A percentile compares a stretch with the other conserved stretches of the same genome.
Conservation (phyloP, 2,888 invertebrate species). For the Cyclophora punctaria region DNA sequence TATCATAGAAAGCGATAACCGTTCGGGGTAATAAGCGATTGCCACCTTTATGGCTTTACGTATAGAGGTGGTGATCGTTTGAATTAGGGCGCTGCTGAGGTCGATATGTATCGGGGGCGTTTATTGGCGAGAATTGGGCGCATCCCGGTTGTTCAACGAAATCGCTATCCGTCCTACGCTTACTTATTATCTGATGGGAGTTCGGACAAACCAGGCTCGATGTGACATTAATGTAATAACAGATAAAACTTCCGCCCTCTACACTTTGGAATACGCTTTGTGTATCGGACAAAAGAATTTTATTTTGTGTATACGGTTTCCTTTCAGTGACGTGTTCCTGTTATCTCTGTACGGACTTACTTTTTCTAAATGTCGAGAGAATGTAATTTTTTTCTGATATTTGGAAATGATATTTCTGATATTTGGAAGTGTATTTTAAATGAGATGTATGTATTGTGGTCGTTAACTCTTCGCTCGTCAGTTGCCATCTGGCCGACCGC, state of each 20-base stretch:
- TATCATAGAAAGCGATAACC: slow-evolving; percentile 40
- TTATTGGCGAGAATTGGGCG: slow-evolving; percentile 73
- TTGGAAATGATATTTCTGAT: background rate
- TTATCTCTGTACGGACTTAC: background rate
- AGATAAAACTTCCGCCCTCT: slow-evolving; percentile 40
- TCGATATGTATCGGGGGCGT: slow-evolving; percentile 63
- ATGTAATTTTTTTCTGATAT: too few relatives aligned
- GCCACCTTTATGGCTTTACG: slow-evolving; percentile 39
- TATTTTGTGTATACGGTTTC: slow-evolving; percentile 19
- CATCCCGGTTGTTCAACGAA: slow-evolving; percentile 70
- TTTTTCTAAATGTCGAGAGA: background rate
- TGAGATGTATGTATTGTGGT: slow-evolving; percentile 8
- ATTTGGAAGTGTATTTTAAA: background rate
- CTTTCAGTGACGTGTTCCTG: slow-evolving; percentile 4
- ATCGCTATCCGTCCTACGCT: slow-evolving; percentile 67
- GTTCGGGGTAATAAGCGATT: slow-evolving; percentile 38
- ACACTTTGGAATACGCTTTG: slow-evolving; percentile 23
- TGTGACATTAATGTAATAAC: slow-evolving; percentile 47
- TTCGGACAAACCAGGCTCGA: slow-evolving; percentile 47
- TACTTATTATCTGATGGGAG: slow-evolving; percentile 56
- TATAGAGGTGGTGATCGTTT: slow-evolving; percentile 53
- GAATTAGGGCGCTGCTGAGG: slow-evolving; percentile 38
- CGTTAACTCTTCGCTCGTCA: slow-evolving; percentile 62
- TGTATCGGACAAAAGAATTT: slow-evolving; percentile 24
- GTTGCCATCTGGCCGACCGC: slow-evolving; percentile 53